These are phyloP conservation scores for Aplochiton taeniatus DNA, from an alignment of 2,797 vertebrate genomes.

Conservation along the genomic window DNA sequence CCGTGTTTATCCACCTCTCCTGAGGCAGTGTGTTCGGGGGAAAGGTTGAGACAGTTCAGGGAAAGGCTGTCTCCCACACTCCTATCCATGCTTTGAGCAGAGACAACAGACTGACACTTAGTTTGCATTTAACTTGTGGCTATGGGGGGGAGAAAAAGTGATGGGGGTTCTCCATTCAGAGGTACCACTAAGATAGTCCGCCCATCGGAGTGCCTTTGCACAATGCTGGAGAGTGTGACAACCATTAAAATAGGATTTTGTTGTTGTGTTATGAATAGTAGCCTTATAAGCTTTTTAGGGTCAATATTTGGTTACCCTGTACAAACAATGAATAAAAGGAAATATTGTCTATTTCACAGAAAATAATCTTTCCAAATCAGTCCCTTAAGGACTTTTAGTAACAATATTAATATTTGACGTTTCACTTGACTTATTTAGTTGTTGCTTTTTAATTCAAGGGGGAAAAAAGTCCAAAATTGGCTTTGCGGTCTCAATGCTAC, in stretches of 20 bases:
- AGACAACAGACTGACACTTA: constrained; percentile 28
- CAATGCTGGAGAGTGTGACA: not conserved
- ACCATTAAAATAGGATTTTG: no score
- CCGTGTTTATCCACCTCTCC: constrained; percentile 46
- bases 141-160: constrained; percentile 31
- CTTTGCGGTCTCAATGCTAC: constrained; percentile 3
- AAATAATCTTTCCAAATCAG: no score
- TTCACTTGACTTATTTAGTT: no score
- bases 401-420: no score
- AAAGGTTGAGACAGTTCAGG: constrained; percentile 22
- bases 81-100: constrained; percentile 23
- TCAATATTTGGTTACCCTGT: no score
- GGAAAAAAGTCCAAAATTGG: not conserved
- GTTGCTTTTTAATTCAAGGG: no score
- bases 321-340: no score
- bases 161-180: constrained; percentile 15
- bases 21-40: not conserved
- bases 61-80: constrained; percentile 37
- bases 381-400: no score
- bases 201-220: constrained; percentile 5
- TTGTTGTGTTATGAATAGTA: no score
- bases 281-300: no score
- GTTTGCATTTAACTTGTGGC: constrained; percentile 30
- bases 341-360: no score
- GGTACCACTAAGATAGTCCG: constrained; percentile 24